These are phyloP conservation scores for Festucalex cinctus DNA, from an alignment of 2,113 vertebrate genomes.

Conservation along the genomic window DNA sequence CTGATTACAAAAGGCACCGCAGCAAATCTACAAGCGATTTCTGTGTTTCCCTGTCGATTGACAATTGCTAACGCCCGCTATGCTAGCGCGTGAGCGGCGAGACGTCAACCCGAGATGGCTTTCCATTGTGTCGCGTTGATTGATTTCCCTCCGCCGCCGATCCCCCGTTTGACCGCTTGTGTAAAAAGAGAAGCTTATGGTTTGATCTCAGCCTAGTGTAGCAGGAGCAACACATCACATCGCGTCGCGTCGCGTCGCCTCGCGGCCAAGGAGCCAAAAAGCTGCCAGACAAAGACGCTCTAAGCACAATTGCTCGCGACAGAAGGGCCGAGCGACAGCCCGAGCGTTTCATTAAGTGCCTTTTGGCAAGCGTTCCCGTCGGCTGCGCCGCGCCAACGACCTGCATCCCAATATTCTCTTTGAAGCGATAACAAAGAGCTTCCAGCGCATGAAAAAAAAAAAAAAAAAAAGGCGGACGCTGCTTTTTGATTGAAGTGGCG, in stretches of 20 bases:
- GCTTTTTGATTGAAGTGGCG: not conserved
- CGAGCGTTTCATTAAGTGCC: conserved; percentile 39
- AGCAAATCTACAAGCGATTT: too few relatives aligned
- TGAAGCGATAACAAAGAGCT: conserved; percentile 49
- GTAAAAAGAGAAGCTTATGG: not conserved
- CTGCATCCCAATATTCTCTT: conserved; percentile 49
- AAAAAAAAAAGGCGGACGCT: not conserved
- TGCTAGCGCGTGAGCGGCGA: not conserved
- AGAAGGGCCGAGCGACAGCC: not conserved
- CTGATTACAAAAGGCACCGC: too few relatives aligned
- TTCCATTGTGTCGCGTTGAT: not conserved
- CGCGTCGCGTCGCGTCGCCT: too few relatives aligned
- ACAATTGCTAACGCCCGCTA: too few relatives aligned
- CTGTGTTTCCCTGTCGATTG: too few relatives aligned
- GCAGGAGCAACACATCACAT: too few relatives aligned
- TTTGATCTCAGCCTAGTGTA: not conserved
- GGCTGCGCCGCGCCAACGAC: conserved; percentile 28
- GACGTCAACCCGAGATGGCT: not conserved
- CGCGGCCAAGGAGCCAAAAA: not conserved
- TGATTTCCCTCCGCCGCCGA: not conserved
- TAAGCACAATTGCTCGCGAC: conserved; percentile 6
- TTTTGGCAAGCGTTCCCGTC: conserved; percentile 41
- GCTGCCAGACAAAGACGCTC: not conserved
- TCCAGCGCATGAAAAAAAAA: too few relatives aligned
- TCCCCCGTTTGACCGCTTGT: not conserved